Base-by-base conservation (phyloP, 2,888 invertebrate species). In the Cryptocheilus praepositus region DNA sequence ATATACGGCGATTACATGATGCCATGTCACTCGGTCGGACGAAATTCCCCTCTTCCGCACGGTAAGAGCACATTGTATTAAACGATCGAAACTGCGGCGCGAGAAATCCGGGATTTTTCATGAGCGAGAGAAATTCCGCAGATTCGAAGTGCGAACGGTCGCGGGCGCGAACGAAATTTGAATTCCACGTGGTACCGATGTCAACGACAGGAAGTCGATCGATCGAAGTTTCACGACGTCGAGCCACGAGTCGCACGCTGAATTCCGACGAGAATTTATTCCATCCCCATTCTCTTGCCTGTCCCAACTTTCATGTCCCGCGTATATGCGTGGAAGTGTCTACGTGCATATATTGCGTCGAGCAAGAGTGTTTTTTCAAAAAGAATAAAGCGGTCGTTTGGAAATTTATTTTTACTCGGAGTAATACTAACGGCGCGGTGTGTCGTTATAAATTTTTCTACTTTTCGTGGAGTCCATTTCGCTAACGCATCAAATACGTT, bases 151-250 rank as follows among this genome's bases (percentile, higher is more conserved):
- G 44, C 28, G 57, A 36, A n/a, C 56, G 56, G 62, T 46, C 51
- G 66, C 57, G 62, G 44, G 64, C 44, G 66, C 57, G 62, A 16
- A 61, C 44, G 56, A 67, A 62, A 67, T 62, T 62, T 62, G 66
- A 57, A 62, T 67, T 67, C 66, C 53, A 57, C 53, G 61, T 45
- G 61, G 54, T 46, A 44, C 43, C 60, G 64, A 65, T 54, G 57
- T 36, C 66, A 62, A 61, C 57, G 66, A 67, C 66, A 46, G 66
- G 62, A 62, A 67, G 66, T 62, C 62, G 66, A 67, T 57, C 66
- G 66, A 67, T 67, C 66, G 62, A 67, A 67, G 51, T 67, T 67
- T 54, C 52, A 57, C 36, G 36, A 36, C 36, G 36, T 36, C 51
- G 45, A 22, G 21, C 51, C 22, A 21, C 49, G 45, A 45, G 60